Evolutionary conservation across 2,888 invertebrate species (phyloP), one percentile per base, ranked within the genome.

Genomic region (Standfussiana lucernea): DNA sequence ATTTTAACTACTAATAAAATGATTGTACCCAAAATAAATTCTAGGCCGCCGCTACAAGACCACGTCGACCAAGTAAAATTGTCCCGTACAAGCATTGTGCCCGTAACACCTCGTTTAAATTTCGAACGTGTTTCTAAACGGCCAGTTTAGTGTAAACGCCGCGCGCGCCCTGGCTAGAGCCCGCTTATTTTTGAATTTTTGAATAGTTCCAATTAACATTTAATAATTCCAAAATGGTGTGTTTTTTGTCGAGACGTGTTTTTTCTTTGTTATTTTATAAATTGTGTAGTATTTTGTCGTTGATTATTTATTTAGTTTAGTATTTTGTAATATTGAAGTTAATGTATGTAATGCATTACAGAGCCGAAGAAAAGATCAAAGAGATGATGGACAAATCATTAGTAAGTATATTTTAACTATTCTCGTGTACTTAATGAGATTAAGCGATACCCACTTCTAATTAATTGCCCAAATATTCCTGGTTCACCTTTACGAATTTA

Each of bases 331-430:
- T 84, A 64, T 72, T 75, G 50, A 72, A 68, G 75, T 74, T 75
- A 64, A 53, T 72, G 21, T 67, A 82, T 62, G 42, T 64, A 35
- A 76, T 87, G 56, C 69, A 82, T 93, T 94, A 78, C 95, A 96
- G 94, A 93, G 91, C 64, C 89, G 84, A 79, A 78, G 91, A 82
- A 88, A 87, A 71, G 94, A 90, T 75, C 95, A 95, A 90, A 92
- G 95, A 66, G 97, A 97, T 83, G 96, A 97, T 82, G 97, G 97
- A 88, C 97, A 97, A 90, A 95, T 97, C 69, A 93, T 96, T 77
- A 97, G 97, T 97, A 88, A 96, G 96, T 96, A 83, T 47, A 32
- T 62, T 64, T 62, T 13, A 37, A 10, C 15, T 37, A 28, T 28
- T 32, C n/a, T 13, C 24, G 11, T 24, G 10, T 37, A 37, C 13